Evolutionary conservation across 1,140 invertebrate genomes (phyloP), one percentile per base, ranked within the genome.

Genomic region (Megalonaias nervosa): DNA sequence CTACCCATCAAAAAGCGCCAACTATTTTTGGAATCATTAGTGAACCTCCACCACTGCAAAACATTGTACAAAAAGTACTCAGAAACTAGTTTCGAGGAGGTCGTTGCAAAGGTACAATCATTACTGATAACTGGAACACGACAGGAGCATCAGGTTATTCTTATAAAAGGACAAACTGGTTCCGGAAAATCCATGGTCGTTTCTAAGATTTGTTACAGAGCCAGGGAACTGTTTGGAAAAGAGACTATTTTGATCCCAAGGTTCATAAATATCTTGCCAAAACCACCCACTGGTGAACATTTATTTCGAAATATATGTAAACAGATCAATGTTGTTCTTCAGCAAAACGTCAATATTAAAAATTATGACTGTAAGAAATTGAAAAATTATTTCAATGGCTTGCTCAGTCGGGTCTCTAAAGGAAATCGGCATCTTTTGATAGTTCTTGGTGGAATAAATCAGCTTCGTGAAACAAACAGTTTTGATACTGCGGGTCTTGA

Each of bases 111-210:
- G 19, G 58, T 82, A 55, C 81, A 82, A 16, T 67, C 78, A 17
- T 65, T 81, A 26, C 38, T 84, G 23, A 72, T 77, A 12, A 71
- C 65, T 16, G 80, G 81, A 15, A 58, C 69, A n/a, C 75, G 73
- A 17, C 26, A 59, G 13, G 81, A 85, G 16, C 85, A 86, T 61
- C 71, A 81, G 15, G 67, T 83, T 14, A 77, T 83, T 15, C 73
- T 86, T 19, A 75, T 85, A 15, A 81, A 78, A 69, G 85, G 83
- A 15, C 69, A 69, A 58, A 65, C 75, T 15, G 75, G 80, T 21
- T 82, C 71, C 31, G 83, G 85, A 12, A 86, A 85, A 55, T 78
- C 82, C 11, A 73, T 60, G 6, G 75, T 86, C 61, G 55, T 85
- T 23, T 74, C 79, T 4, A 79, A 72, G 61, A 16, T 79, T 19